phyloP scores from a whole-genome alignment of 1,140 invertebrate genomes.

The Anoplophora glabripennis region DNA sequence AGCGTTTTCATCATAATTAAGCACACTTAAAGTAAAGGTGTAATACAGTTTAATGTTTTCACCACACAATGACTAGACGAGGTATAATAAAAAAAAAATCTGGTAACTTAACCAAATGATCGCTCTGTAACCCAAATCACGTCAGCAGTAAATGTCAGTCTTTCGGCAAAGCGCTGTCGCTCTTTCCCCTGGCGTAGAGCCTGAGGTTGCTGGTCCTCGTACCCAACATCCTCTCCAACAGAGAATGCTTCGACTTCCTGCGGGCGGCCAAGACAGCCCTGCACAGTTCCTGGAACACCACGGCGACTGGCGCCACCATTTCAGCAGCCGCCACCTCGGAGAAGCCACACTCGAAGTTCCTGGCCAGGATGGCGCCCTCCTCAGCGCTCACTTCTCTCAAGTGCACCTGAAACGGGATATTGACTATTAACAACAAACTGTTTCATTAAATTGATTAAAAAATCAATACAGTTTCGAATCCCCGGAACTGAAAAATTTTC shows the following conservation, averaged over 20 bases:
- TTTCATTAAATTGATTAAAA: no score
- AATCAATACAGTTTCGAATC: no score
- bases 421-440: background rate
- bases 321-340: conserved; percentile 87
- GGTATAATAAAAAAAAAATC: no score
- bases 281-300: conserved; percentile 79
- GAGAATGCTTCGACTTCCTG: conserved; percentile 79
- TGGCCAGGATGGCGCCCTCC: conserved; percentile 84
- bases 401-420: conserved; percentile 55
- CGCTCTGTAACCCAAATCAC: no score
- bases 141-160: conserved; percentile 54
- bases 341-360: conserved; percentile 84
- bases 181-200: conserved; percentile 79
- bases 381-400: conserved; percentile 82
- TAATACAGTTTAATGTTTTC: no score
- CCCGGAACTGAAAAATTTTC: no score
- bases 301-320: conserved; percentile 75
- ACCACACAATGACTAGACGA: no score
- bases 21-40: no score
- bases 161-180: conserved; percentile 79
- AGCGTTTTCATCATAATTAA: no score
- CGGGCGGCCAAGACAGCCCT: conserved; percentile 74
- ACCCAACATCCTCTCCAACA: conserved; percentile 74
- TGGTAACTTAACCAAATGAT: no score
- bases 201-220: conserved; percentile 64